Conservation (phyloP, 2,888 invertebrate species). For the Steinernema hermaphroditum region DNA sequence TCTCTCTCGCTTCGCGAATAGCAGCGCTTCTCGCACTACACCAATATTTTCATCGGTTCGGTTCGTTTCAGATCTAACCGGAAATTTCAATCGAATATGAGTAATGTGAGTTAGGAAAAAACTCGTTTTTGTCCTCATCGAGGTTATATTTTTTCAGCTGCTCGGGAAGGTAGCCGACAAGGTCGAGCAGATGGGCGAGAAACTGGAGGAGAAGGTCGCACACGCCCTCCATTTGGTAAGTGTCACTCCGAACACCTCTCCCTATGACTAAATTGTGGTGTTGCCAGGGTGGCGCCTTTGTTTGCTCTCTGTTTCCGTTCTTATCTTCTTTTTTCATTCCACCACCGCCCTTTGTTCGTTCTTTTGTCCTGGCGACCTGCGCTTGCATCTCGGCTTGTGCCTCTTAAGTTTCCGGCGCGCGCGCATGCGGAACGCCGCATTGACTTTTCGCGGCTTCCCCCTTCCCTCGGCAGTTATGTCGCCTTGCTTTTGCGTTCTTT, state of each 20-base stretch:
- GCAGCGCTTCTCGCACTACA: no score
- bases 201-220: slow-evolving; percentile 35
- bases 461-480: background rate
- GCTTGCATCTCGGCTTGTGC: slow-evolving; percentile 2
- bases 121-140: background rate
- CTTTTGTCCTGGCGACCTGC: slow-evolving; percentile 25
- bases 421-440: background rate
- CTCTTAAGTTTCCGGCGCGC: slow-evolving; percentile 4
- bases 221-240: slow-evolving; percentile 34
- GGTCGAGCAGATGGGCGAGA: background rate
- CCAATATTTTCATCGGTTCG: no score
- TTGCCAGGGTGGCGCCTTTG: background rate
- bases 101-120: slow-evolving; percentile 1
- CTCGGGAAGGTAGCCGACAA: slow-evolving; percentile 34
- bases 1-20: no score
- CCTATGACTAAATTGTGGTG: slow-evolving; percentile 8
- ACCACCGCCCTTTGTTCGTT: background rate
- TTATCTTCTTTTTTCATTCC: slow-evolving; percentile 29
- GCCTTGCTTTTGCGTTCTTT: slow-evolving; percentile 19
- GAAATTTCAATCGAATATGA: background rate
- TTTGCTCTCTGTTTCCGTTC: slow-evolving; percentile 22
- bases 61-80: slow-evolving; percentile 19
- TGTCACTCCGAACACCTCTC: background rate
- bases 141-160: slow-evolving; percentile 30
- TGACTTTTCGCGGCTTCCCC: slow-evolving; percentile 28